phyloP scores from a whole-genome alignment of 1,140 invertebrate species.

The Brevipalpus yothersi region DNA sequence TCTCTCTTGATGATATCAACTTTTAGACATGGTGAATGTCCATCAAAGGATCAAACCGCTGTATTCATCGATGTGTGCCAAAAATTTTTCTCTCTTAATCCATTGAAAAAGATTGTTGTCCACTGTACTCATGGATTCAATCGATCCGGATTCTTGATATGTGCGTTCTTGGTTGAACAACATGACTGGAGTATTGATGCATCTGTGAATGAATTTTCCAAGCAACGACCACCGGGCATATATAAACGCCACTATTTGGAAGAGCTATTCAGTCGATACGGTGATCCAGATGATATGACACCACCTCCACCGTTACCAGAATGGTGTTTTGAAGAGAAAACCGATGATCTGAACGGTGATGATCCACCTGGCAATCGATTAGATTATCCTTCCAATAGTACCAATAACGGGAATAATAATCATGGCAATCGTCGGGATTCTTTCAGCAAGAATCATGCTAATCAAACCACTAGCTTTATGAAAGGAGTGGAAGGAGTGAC shows the following conservation, averaged over 20 bases:
- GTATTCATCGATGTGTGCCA: constrained; percentile 17
- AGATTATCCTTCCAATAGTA: not conserved
- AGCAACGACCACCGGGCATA: constrained; percentile 32
- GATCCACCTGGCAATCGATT: not conserved
- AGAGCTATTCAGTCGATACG: constrained; percentile 38
- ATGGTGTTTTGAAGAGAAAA: constrained; percentile 36
- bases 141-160: constrained; percentile 76
- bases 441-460: not conserved
- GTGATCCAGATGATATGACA: constrained; percentile 40
- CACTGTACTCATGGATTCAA: constrained; percentile 99
- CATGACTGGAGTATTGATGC: constrained; percentile 40
- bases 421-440: not conserved
- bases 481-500: constrained; percentile 46
- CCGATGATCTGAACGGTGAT: not conserved
- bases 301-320: constrained; percentile 43
- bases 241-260: constrained; percentile 39
- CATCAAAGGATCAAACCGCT: constrained; percentile 17
- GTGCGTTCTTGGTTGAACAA: constrained; percentile 62
- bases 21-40: constrained; percentile 16
- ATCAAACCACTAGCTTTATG: constrained; percentile 35
- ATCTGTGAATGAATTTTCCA: constrained; percentile 46
- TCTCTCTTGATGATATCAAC: constrained; percentile 5
- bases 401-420: not conserved
- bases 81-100: constrained; percentile 13
- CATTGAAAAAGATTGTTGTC: constrained; percentile 27